phyloP scores from a whole-genome alignment of 2,797 vertebrate genomes.

The Eleutherodactylus coqui region DNA sequence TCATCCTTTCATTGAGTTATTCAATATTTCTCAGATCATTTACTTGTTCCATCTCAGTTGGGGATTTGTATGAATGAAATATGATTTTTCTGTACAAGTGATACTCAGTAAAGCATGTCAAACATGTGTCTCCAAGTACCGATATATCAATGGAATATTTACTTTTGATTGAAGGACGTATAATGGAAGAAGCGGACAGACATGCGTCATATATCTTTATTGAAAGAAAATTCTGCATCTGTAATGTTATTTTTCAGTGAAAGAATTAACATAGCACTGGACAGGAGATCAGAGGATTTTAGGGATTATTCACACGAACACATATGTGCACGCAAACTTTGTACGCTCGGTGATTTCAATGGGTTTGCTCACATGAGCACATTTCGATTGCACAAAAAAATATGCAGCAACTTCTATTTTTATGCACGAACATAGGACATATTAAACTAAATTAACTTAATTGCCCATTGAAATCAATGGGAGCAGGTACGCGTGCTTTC shows the following conservation, averaged over 20 bases:
- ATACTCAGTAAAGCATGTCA: constrained; percentile 56
- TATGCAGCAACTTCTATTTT: too few species aligned
- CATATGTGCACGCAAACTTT: too few species aligned
- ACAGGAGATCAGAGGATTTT: background rate
- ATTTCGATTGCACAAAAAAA: too few species aligned
- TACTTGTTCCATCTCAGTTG: constrained; percentile 49
- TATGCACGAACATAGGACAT: too few species aligned
- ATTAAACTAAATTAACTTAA: too few species aligned
- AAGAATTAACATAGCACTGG: background rate
- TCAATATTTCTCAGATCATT: constrained; percentile 54
- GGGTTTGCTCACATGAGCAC: too few species aligned
- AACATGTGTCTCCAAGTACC: constrained; percentile 52
- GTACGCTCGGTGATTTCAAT: too few species aligned
- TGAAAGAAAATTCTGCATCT: constrained; percentile 20
- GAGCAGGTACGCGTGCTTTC: too few species aligned
- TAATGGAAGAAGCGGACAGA: constrained; percentile 21
- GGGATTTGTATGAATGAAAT: constrained; percentile 53
- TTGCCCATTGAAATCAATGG: too few species aligned
- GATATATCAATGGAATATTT: constrained; percentile 57
- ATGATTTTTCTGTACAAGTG: constrained; percentile 43
- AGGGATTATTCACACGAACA: too few species aligned
- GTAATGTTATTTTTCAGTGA: constrained; percentile 5
- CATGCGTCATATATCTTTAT: constrained; percentile 39
- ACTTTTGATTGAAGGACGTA: constrained; percentile 35
- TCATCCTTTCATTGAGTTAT: constrained; percentile 44